Base-by-base conservation (phyloP, 2,888 invertebrate species). In the Lepidocyrtinus sp. region DNA sequence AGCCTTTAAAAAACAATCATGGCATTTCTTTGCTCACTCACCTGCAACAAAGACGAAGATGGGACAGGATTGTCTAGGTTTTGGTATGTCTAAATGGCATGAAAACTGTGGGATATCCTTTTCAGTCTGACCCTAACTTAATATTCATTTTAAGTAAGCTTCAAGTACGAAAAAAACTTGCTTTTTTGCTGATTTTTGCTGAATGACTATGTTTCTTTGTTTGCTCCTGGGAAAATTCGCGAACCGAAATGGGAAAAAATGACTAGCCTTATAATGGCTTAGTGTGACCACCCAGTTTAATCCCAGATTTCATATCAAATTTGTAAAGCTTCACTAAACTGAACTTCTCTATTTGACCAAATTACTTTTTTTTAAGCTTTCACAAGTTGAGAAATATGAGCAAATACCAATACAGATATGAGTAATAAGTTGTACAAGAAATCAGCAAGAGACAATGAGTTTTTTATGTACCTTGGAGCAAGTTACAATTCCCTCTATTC, bases 21-120 rank as follows among this genome's bases (percentile, higher is more conserved):
- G 64, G 22, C 70, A 61, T 67, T 46, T 64, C 67, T 74, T 74
- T 74, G 74, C 67, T 74, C 74, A 65, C 74, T 74, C 74, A 74
- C 74, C 74, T 74, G 74, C 46, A 21, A 65, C 65, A 12, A 36
- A 5, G 36, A 36, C 12, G 36, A 36, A 36, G 5, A 36, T 36
- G 36, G 36, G 36, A 36, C 36, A 36, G 12, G 36, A 36, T 12
- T n/a, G n/a, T n/a, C n/a, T n/a, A n/a, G 24, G 62, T 24, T 25
- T 61, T 9, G 15, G 21, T 22, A 67, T 45, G 19, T 22, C 62
- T 21, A 17, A 24, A 2, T 1, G 12, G 62, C 24, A 62, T 21
- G 24, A 12, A n/a, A n/a, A n/a, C n/a, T n/a, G n/a, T n/a, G n/a
- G n/a, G n/a, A n/a, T n/a, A n/a, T n/a, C n/a, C n/a, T n/a, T n/a